A percentile compares a stretch with the other conserved stretches of the same genome.
Evolutionary conservation across 2,888 invertebrate species (phyloP).

Genomic region (Oxycera nigricornis): DNA sequence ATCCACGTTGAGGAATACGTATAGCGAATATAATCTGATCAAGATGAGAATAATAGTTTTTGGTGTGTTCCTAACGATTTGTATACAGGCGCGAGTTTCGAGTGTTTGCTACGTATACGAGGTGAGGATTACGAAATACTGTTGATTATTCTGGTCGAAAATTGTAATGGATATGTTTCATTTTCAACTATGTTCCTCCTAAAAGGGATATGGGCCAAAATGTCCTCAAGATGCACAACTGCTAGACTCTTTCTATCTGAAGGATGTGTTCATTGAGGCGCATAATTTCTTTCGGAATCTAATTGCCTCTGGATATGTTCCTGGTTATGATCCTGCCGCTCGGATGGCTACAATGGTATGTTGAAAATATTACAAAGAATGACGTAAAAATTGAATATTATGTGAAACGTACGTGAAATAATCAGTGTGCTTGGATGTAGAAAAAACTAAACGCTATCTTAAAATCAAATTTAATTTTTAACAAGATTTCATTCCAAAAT

Average conservation of each 20-base stretch:
- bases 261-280: constrained; percentile 20
- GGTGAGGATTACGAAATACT: constrained; percentile 5
- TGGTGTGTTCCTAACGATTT: constrained; percentile 15
- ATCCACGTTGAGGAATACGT: constrained; percentile 7
- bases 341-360: constrained; percentile 41
- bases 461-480: too few species aligned
- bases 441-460: too few species aligned
- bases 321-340: constrained; percentile 29
- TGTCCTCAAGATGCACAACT: constrained; percentile 34
- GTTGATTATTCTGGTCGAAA: neutral
- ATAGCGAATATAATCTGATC: neutral
- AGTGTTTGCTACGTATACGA: constrained; percentile 23
- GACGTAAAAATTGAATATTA: too few species aligned
- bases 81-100: constrained; percentile 20
- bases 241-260: constrained; percentile 23
- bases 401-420: too few species aligned
- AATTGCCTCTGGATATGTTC: constrained; percentile 33
- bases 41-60: constrained; percentile 15
- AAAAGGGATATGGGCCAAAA: constrained; percentile 21
- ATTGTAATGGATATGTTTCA: neutral
- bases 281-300: constrained; percentile 35
- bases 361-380: neutral
- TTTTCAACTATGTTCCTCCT: neutral
- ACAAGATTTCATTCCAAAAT: too few species aligned
- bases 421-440: too few species aligned